Evolutionary conservation across 2,113 vertebrate genomes (phyloP).

Genomic region (Garra rufa): DNA sequence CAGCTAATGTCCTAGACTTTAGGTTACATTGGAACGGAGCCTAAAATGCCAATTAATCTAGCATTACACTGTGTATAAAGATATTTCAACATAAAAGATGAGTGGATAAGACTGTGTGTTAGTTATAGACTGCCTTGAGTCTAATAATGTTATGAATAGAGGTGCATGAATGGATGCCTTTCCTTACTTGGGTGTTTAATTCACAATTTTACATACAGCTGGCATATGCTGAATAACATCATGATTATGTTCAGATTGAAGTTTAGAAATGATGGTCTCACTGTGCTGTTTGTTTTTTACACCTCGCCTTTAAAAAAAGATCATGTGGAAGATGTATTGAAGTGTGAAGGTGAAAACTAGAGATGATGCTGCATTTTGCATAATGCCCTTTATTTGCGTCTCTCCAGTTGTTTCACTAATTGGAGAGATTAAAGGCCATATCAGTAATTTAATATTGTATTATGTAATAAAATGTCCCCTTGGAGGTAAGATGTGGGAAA

Average conservation of each 20-base stretch:
- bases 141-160: neutral
- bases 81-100: neutral
- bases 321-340: neutral
- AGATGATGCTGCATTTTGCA: neutral
- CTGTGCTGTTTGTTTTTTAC: neutral
- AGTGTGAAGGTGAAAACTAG: neutral
- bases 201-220: neutral
- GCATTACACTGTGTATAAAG: neutral
- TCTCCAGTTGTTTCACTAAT: neutral
- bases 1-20: neutral
- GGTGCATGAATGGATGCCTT: neutral
- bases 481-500: constrained; percentile 40
- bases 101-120: neutral
- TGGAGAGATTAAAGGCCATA: constrained; percentile 25
- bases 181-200: neutral
- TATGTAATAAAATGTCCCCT: constrained; percentile 35
- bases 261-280: neutral
- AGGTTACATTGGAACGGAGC: neutral
- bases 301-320: neutral
- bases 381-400: neutral
- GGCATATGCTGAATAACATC: neutral
- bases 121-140: neutral
- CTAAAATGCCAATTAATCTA: neutral
- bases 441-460: constrained; percentile 48
- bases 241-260: neutral